Evolutionary conservation across 1,140 invertebrate species (phyloP), one percentile per base, ranked within the genome.

Genomic region (Drosophila hydei): DNA sequence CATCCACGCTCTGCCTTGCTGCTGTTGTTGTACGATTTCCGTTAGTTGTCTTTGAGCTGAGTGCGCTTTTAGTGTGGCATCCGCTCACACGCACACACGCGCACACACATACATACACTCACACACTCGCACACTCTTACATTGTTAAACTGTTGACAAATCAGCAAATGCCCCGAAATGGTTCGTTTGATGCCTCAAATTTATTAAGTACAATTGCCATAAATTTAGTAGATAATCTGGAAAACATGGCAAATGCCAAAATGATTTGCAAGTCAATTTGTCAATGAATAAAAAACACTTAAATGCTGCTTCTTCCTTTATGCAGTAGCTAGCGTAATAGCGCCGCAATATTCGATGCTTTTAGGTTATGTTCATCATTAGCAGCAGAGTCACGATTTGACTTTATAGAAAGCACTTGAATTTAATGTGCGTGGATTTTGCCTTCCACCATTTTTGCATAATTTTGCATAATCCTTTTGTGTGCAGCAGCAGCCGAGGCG

Each of bases 381-480:
- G 83, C 69, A 79, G 58, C 72, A 74, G 73, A 88, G 83, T 88
- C 83, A 88, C 83, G 83, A 89, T 88, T 88, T 69, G 84, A 88
- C 84, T 83, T 88, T 89, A 88, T 88, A 76, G 83, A 89, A 88
- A 88, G 83, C 84, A 88, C 84, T 88, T 88, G 77, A 88, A 83
- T 88, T 88, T 88, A 88, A 88, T 88, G 78, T 83, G 84, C 79
- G 78, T 76, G 78, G 83, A 78, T 80, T 87, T 83, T 76, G 75
- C 74, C 60, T 73, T 55, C 51, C 18, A 48, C 19, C 64, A 55
- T 59, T 80, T 77, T 72, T 72, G 71, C 77, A 87, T 88, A 83
- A 88, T 89, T 88, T 88, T 79, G 75, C 83, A 89, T 88, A 88
- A 88, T 88, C 83, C 84, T 79, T 88, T 87, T 74, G 67, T 67